These are phyloP conservation scores for Mystacornis crossleyi DNA, from an alignment of 2,113 vertebrate species.

Conservation along the genomic window DNA sequence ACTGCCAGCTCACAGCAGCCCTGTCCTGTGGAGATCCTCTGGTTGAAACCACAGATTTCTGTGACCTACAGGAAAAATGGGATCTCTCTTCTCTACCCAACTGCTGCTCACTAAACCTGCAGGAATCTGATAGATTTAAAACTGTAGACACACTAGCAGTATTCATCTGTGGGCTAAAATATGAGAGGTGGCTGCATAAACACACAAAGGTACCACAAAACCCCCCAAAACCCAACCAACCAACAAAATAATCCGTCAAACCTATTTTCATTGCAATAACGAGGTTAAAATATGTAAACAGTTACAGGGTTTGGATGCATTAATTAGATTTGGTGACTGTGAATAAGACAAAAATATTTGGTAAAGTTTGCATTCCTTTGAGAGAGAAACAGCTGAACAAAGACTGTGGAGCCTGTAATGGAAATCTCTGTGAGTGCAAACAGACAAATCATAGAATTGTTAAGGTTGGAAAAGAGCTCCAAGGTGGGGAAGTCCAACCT, in stretches of 20 bases:
- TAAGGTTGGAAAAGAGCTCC: not conserved
- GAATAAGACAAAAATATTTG: not conserved
- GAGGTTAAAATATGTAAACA: not conserved
- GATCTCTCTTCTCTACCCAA: not conserved
- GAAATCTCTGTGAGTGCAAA: not conserved
- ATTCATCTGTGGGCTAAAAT: not conserved
- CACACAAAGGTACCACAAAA: not conserved
- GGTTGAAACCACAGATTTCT: not conserved
- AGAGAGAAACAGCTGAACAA: not conserved
- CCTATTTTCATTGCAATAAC: not conserved
- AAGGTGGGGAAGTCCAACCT: not conserved
- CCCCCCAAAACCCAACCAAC: accelerated
- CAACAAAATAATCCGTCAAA: not conserved
- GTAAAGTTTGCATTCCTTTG: not conserved
- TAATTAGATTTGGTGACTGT: not conserved
- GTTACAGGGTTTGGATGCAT: not conserved
- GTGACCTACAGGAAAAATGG: too few relatives aligned
- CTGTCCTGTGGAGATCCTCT: not conserved
- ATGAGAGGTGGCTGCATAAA: not conserved
- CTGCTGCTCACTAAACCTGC: not conserved
- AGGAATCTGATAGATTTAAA: not conserved
- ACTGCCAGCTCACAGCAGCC: not conserved
- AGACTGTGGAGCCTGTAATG: not conserved
- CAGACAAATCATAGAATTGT: not conserved
- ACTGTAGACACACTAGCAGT: not conserved